Conservation (phyloP, 1,140 invertebrate genomes). For the Bombus consobrinus region DNA sequence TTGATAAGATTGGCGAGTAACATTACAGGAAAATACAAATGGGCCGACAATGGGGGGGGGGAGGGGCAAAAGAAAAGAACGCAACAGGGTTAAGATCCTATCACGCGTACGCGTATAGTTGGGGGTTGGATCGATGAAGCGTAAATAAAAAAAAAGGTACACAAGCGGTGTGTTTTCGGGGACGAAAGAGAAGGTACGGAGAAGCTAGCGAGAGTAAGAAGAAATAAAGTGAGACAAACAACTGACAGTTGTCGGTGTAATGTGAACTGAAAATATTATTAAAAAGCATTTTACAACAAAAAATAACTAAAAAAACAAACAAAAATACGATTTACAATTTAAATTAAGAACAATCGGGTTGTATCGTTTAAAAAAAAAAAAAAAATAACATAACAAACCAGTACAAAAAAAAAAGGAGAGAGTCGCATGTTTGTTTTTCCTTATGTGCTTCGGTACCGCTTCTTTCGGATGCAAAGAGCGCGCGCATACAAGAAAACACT, state of each 20-base stretch:
- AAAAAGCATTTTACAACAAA: slow-evolving; percentile 84
- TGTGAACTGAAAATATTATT: slow-evolving; percentile 84
- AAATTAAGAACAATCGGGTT: slow-evolving; percentile 84
- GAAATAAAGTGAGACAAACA: slow-evolving; percentile 73
- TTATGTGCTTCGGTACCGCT: slow-evolving; percentile 25
- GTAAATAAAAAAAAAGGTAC: background rate
- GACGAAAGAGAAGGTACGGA: background rate
- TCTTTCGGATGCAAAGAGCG: slow-evolving; percentile 19
- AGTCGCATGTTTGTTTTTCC: slow-evolving; percentile 37
- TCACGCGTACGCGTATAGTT: no score
- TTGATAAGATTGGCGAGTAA: accelerated
- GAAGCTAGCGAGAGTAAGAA: slow-evolving; percentile 40
- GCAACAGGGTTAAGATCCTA: no score
- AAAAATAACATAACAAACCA: slow-evolving; percentile 83
- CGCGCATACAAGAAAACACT: slow-evolving; percentile 30
- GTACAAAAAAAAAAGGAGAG: slow-evolving; percentile 80
- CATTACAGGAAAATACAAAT: no score
- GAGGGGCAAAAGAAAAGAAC: no score
- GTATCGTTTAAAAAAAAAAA: slow-evolving; percentile 82
- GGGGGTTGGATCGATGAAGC: background rate
- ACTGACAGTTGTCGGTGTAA: slow-evolving; percentile 75
- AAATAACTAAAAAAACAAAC: slow-evolving; percentile 83
- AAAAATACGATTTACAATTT: slow-evolving; percentile 83
- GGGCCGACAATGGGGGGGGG: no score
- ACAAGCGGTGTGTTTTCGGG: background rate